Evolutionary conservation across 2,113 vertebrate species (phyloP).

Genomic region (Serilophus lunatus): DNA sequence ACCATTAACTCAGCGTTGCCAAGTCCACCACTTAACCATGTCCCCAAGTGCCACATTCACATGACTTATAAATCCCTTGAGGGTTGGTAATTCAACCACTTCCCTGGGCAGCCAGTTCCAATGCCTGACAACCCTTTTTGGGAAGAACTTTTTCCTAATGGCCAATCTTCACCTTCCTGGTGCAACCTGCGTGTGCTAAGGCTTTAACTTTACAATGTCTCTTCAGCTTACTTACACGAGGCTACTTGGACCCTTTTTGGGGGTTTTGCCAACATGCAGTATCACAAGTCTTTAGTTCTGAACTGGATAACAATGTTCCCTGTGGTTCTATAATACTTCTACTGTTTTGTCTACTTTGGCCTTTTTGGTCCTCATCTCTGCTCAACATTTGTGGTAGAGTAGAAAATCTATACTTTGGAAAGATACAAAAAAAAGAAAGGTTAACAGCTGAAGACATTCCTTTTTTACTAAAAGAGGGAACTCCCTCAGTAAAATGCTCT

Average conservation of each 20-base stretch:
- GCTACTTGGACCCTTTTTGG: not conserved
- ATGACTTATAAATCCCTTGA: not conserved
- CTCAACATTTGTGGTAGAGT: not conserved
- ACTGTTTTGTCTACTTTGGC: not conserved
- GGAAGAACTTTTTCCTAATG: not conserved
- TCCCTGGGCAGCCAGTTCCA: not conserved
- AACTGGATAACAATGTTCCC: not conserved
- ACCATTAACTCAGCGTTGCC: no score
- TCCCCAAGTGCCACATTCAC: not conserved
- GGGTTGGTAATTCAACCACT: not conserved
- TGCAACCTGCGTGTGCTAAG: not conserved
- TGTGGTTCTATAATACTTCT: not conserved
- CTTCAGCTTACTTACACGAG: not conserved
- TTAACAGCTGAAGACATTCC: not conserved
- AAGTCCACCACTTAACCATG: no score
- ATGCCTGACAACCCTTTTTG: no score
- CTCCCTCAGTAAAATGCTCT: not conserved
- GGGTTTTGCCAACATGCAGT: not conserved
- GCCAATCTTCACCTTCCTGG: not conserved
- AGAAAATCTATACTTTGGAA: not conserved
- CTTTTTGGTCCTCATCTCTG: not conserved
- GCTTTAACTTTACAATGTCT: not conserved
- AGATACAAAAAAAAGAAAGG: not conserved
- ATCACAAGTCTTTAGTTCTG: not conserved
- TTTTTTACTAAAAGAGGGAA: not conserved